Evolutionary conservation across 2,888 invertebrate genomes (phyloP).

Genomic region (Mythimna ferrago): DNA sequence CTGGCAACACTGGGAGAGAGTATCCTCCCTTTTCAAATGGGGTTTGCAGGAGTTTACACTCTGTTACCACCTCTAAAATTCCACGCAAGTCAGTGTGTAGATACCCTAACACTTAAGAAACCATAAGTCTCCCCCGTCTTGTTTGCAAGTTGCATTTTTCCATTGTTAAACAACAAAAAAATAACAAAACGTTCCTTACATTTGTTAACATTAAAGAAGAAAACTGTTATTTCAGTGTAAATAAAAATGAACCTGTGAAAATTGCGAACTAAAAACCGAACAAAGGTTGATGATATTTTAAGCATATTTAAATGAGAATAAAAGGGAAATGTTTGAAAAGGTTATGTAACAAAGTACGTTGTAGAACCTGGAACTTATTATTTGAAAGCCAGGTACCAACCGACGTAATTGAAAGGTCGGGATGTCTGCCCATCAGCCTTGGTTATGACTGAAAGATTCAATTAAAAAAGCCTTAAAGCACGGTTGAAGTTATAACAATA

Average conservation of each 20-base stretch:
- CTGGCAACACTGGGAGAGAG: too few species aligned
- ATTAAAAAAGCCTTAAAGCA: constrained; percentile 61
- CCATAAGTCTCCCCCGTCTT: constrained; percentile 44
- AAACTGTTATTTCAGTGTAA: constrained; percentile 23
- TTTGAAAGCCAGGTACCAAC: constrained; percentile 29
- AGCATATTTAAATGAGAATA: constrained; percentile 38
- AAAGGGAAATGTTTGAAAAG: constrained; percentile 29
- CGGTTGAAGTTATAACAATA: constrained; percentile 60
- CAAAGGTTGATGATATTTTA: constrained; percentile 38
- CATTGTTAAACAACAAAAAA: constrained; percentile 40
- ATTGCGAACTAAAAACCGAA: constrained; percentile 28
- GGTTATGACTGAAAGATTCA: constrained; percentile 55
- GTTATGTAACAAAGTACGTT: constrained; percentile 28
- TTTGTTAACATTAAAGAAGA: constrained; percentile 16
- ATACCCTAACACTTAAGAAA: constrained; percentile 18
- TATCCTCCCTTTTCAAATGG: too few species aligned
- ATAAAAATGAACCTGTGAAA: constrained; percentile 40
- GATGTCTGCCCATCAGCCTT: constrained; percentile 1
- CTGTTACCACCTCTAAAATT: too few species aligned
- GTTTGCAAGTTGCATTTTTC: constrained; percentile 51
- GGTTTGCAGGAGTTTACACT: too few species aligned
- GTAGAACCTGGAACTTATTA: constrained; percentile 26
- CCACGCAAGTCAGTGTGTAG: not conserved
- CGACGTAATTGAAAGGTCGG: constrained; percentile 44
- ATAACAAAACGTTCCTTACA: constrained; percentile 36